Conservation (phyloP, 2,888 invertebrate species). For the Drosophila fungiperda region DNA sequence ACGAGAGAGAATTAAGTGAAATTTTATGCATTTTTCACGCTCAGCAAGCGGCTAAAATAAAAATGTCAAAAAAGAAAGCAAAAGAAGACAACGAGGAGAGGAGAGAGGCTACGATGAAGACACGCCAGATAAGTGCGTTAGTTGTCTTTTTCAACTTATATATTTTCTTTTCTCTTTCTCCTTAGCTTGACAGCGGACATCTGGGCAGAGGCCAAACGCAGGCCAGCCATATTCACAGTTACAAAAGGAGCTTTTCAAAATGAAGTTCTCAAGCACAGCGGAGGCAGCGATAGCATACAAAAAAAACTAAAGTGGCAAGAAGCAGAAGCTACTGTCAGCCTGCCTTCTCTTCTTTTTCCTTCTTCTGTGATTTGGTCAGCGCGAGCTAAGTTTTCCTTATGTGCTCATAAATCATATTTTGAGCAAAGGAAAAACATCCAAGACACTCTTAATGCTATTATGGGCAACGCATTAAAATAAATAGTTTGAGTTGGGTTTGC, state of each 20-base stretch:
- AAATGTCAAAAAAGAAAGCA: constrained; percentile 73
- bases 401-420: constrained; percentile 68
- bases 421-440: constrained; percentile 21
- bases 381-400: constrained; percentile 29
- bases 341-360: constrained; percentile 18
- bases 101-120: constrained; percentile 42
- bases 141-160: constrained; percentile 38
- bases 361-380: constrained; percentile 51
- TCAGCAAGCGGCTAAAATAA: constrained; percentile 75
- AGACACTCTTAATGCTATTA: constrained; percentile 19
- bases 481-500: neutral
- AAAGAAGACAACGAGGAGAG: constrained; percentile 10
- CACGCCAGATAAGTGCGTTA: constrained; percentile 70
- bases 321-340: constrained; percentile 38
- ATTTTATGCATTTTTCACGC: constrained; percentile 82
- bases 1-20: constrained; percentile 79
- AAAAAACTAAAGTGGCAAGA: constrained; percentile 20
- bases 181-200: constrained; percentile 66
- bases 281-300: constrained; percentile 10
- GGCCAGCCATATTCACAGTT: constrained; percentile 24
- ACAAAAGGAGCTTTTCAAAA: constrained; percentile 48
- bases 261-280: constrained; percentile 64
- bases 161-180: constrained; percentile 35
- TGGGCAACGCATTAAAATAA: constrained; percentile 5
- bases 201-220: constrained; percentile 33